Conservation (phyloP, 2,888 invertebrate species). For the Prosopocoilus inquinatus region DNA sequence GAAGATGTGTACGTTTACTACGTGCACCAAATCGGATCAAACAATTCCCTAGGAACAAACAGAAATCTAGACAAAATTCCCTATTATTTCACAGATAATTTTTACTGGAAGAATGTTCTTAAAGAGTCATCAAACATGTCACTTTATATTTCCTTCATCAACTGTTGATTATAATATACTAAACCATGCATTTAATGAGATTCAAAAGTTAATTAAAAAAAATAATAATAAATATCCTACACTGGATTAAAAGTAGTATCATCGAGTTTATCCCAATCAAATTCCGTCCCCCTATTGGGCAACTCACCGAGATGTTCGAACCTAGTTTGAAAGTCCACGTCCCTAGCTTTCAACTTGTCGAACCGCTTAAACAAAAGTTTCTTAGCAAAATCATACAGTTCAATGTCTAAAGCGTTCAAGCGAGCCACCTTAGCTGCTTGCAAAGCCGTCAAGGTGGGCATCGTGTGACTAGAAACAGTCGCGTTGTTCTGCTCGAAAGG, state of each 20-base stretch:
- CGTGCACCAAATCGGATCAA: too few relatives aligned
- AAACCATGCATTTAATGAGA: too few relatives aligned
- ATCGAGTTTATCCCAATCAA: conserved; percentile 86
- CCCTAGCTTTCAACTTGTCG: conserved; percentile 74
- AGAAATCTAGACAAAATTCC: too few relatives aligned
- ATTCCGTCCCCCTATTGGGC: conserved; percentile 73
- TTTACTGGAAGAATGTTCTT: too few relatives aligned
- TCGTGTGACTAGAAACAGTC: conserved; percentile 80
- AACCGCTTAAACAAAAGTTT: conserved; percentile 84
- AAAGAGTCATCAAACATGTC: too few relatives aligned
- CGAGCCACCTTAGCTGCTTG: conserved; percentile 74
- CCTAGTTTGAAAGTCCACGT: conserved; percentile 77
- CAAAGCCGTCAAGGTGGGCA: conserved; percentile 71
- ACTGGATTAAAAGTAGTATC: conserved; percentile 52
- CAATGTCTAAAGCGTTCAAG: conserved; percentile 86
- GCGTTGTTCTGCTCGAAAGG: conserved; percentile 92
- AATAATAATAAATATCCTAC: not conserved
- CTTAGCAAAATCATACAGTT: conserved; percentile 91
- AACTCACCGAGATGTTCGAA: conserved; percentile 84
- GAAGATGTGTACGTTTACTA: too few relatives aligned
- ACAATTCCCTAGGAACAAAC: too few relatives aligned
- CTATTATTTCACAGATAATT: too few relatives aligned
- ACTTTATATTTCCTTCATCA: too few relatives aligned
- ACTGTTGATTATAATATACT: too few relatives aligned
- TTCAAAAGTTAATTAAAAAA: too few relatives aligned